These are phyloP conservation scores for Motacilla alba DNA, from an alignment of 2,113 vertebrate species.

Conservation along the genomic window DNA sequence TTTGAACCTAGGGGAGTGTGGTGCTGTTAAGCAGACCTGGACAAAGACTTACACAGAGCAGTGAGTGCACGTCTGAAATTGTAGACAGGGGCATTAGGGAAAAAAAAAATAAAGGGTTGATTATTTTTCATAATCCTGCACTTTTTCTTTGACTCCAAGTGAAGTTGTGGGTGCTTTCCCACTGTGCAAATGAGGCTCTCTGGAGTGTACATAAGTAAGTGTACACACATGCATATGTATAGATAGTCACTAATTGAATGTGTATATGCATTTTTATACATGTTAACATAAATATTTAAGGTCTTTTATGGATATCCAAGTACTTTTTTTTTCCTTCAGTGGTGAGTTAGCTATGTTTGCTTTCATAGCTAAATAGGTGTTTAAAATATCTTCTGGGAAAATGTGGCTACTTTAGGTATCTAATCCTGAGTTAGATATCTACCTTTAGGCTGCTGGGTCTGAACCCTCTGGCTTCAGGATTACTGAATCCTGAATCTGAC, in stretches of 20 bases:
- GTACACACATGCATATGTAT: not conserved
- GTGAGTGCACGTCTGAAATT: not conserved
- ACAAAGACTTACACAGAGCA: not conserved
- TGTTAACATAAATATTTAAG: not conserved
- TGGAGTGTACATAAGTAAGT: not conserved
- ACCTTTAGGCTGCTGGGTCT: not conserved
- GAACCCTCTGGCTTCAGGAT: not conserved
- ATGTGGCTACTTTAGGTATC: not conserved
- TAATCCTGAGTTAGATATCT: not conserved
- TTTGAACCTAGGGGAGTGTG: not conserved
- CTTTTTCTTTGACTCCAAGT: not conserved
- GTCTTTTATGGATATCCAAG: not conserved
- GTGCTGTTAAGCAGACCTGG: constrained; percentile 13
- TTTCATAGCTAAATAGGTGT: not conserved
- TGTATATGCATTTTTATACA: not conserved
- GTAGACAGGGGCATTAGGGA: not conserved
- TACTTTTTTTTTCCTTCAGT: not conserved
- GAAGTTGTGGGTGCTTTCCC: not conserved
- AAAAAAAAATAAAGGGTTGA: not conserved
- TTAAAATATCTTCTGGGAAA: not conserved
- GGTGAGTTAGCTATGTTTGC: not conserved
- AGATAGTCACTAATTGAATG: not conserved
- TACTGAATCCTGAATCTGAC: not conserved
- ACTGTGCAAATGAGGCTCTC: not conserved
- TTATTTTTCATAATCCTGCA: not conserved